Conservation (phyloP, 2,888 invertebrate species). For the Nebria brevicollis region DNA sequence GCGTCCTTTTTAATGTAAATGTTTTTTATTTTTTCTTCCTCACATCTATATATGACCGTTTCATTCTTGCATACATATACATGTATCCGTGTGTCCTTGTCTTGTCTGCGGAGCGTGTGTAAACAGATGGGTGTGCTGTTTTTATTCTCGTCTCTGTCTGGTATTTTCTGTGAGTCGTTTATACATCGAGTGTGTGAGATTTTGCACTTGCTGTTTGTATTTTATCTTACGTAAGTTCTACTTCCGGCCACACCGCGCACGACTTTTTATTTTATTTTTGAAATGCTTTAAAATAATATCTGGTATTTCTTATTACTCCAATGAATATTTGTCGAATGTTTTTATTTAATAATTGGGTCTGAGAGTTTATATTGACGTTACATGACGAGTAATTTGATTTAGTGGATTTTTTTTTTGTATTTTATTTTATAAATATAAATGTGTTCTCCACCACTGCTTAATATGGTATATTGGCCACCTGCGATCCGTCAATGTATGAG, state of each 20-base stretch:
- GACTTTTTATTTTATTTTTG: too few relatives aligned
- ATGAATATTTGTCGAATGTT: too few relatives aligned
- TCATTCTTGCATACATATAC: neutral
- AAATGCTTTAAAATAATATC: too few relatives aligned
- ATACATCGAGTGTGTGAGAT: slow-evolving; percentile 29
- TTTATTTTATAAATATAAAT: neutral
- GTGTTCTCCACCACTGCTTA: too few relatives aligned
- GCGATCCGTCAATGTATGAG: slow-evolving; percentile 12
- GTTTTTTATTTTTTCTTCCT: slow-evolving; percentile 20
- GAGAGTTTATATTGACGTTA: too few relatives aligned
- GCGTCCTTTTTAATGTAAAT: slow-evolving; percentile 36
- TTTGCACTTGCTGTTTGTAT: slow-evolving; percentile 24
- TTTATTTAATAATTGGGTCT: too few relatives aligned
- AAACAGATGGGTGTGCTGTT: slow-evolving; percentile 7
- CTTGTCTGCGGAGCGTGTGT: neutral
- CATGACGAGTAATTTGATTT: neutral
- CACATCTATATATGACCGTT: neutral
- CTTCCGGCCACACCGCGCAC: neutral
- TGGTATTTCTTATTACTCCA: too few relatives aligned
- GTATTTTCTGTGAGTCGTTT: slow-evolving; percentile 24
- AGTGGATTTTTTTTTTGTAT: neutral
- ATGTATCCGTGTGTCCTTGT: slow-evolving; percentile 5
- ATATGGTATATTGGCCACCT: slow-evolving; percentile 11
- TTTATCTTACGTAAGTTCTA: slow-evolving; percentile 26
- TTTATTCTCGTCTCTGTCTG: slow-evolving; percentile 6